Percentiles rank a stretch among this genome's conserved stretches.
Evolutionary conservation across 2,888 invertebrate genomes (phyloP).

Genomic region (Nomada ferruginata): DNA sequence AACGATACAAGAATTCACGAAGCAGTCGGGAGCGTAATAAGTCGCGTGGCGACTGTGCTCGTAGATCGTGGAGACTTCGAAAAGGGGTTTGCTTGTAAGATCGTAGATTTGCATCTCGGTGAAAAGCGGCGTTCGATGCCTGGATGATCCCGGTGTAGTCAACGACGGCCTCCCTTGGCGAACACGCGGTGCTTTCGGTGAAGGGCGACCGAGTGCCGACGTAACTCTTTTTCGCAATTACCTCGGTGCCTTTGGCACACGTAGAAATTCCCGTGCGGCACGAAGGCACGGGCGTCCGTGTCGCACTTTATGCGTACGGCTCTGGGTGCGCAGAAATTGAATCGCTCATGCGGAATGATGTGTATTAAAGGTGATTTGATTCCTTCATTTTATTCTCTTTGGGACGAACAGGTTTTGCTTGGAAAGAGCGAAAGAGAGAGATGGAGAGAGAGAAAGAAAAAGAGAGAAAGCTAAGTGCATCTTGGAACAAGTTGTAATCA

Average conservation of each 20-base stretch:
- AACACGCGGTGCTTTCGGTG: constrained; percentile 54
- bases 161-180: constrained; percentile 27
- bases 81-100: constrained; percentile 60
- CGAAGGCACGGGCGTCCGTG: constrained; percentile 21
- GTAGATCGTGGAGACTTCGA: constrained; percentile 20
- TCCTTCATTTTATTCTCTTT: constrained; percentile 20
- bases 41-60: background rate
- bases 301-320: constrained; percentile 29
- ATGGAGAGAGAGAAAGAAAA: background rate
- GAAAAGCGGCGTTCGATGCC: constrained; percentile 61
- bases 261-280: constrained; percentile 29
- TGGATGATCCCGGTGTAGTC: constrained; percentile 53
- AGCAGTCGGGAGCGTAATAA: background rate
- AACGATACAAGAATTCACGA: background rate
- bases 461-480: background rate
- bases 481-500: constrained; percentile 14
- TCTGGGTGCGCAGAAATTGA: constrained; percentile 50
- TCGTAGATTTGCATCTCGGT: constrained; percentile 60
- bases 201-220: constrained; percentile 60
- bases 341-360: constrained; percentile 41
- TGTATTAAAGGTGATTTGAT: constrained; percentile 44
- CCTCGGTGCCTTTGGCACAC: constrained; percentile 55
- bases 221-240: constrained; percentile 70
- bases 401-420: constrained; percentile 7
- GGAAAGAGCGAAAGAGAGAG: background rate